A percentile compares a stretch with the other conserved stretches of the same genome.
Conservation (phyloP, 2,888 invertebrate species). For the Thymelicus acteon region DNA sequence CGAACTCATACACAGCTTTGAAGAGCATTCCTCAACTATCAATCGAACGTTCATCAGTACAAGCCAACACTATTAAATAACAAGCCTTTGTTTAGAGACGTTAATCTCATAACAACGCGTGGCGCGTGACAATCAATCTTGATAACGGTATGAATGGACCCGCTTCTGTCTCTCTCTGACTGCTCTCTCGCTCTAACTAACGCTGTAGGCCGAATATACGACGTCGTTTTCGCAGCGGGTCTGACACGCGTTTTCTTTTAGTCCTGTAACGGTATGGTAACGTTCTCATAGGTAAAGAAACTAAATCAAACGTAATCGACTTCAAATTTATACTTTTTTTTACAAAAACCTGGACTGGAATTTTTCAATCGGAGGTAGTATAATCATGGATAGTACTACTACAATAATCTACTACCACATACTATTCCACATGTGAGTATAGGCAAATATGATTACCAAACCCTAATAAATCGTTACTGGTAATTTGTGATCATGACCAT, state of each 20-base stretch:
- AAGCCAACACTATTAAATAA: conserved; percentile 34
- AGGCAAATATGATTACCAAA: no score
- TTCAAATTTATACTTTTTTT: no score
- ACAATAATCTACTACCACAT: no score
- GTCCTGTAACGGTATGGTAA: neutral
- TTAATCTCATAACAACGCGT: conserved; percentile 42
- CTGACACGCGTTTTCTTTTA: neutral
- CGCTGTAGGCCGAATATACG: neutral
- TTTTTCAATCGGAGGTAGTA: no score
- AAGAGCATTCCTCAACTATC: conserved; percentile 19
- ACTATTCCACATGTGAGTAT: no score
- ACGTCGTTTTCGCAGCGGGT: neutral
- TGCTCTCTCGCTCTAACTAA: conserved; percentile 21
- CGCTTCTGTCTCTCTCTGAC: conserved; percentile 39
- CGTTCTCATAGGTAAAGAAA: no score
- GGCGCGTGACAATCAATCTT: conserved; percentile 52
- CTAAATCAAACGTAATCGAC: no score
- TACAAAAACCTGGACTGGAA: no score
- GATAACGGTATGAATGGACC: conserved; percentile 50
- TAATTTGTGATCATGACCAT: no score
- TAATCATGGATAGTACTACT: no score
- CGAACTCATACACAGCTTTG: neutral
- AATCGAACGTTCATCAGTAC: conserved; percentile 21
- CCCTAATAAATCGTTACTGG: no score
- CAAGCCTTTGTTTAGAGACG: conserved; percentile 34